These are phyloP conservation scores for Narcine bancroftii DNA, from an alignment of 2,113 vertebrate genomes.

Conservation along the genomic window DNA sequence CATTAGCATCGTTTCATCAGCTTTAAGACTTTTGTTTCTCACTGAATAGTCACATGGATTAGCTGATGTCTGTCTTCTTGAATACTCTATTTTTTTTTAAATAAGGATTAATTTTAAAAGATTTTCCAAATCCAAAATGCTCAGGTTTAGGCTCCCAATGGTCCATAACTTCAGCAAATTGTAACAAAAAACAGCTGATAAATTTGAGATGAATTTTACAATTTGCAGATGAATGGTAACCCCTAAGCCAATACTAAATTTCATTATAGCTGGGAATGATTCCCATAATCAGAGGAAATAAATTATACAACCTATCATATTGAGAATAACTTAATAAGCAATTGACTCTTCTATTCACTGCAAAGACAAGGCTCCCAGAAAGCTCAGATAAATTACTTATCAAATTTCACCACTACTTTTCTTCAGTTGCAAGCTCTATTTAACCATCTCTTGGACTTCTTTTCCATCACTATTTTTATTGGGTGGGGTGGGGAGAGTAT, in stretches of 20 bases:
- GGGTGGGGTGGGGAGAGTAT: not conserved
- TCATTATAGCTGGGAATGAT: conserved; percentile 6
- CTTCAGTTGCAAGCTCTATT: not conserved
- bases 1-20: not conserved
- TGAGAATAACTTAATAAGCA: not conserved
- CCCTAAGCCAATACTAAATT: conserved; percentile 7
- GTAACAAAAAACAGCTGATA: not conserved
- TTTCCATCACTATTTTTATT: not conserved
- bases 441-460: not conserved
- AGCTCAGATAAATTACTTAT: not conserved
- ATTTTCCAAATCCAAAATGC: not conserved
- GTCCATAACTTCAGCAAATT: not conserved
- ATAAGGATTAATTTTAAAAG: not conserved
- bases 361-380: not conserved
- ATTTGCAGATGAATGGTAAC: not conserved
- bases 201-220: conserved; percentile 1
- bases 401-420: not conserved
- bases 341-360: conserved; percentile 24
- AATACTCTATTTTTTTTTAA: not conserved
- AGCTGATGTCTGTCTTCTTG: not conserved
- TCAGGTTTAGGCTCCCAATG: not conserved
- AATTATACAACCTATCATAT: conserved; percentile 31
- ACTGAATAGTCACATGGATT: not conserved
- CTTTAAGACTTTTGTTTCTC: not conserved
- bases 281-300: conserved; percentile 24